Conservation (phyloP, 2,888 invertebrate species). For the Plagodis dolabraria region DNA sequence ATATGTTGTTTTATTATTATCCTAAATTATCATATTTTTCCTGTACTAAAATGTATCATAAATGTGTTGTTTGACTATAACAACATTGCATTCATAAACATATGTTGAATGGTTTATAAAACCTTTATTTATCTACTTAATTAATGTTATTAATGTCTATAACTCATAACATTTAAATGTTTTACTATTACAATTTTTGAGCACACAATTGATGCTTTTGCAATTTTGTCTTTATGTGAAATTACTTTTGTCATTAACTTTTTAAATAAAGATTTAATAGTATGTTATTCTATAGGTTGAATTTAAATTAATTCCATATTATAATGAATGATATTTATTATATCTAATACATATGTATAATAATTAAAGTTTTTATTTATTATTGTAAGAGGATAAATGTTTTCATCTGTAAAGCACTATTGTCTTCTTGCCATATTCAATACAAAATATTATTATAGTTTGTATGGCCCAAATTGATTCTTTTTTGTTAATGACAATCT, state of each 20-base stretch:
- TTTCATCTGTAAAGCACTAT: too few species aligned
- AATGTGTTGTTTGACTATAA: neutral
- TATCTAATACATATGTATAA: neutral
- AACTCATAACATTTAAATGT: too few species aligned
- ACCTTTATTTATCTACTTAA: slow-evolving; percentile 26
- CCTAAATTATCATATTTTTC: neutral
- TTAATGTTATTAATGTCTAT: neutral
- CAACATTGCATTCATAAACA: slow-evolving; percentile 1
- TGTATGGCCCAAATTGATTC: too few species aligned
- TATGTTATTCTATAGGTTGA: neutral
- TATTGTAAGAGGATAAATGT: too few species aligned
- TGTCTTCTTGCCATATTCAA: too few species aligned
- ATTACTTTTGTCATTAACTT: neutral
- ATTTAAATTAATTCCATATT: neutral
- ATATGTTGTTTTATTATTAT: neutral
- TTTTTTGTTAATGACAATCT: too few species aligned
- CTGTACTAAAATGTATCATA: neutral
- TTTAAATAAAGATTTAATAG: neutral
- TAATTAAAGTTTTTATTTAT: neutral
- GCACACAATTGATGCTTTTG: too few species aligned
- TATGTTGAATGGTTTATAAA: slow-evolving; percentile 31
- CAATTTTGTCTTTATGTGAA: neutral
- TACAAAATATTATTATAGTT: too few species aligned
- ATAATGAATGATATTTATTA: neutral
- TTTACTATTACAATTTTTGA: too few species aligned